Conservation (phyloP, 64 coral and sea anemone species). For the Montipora foliosa region DNA sequence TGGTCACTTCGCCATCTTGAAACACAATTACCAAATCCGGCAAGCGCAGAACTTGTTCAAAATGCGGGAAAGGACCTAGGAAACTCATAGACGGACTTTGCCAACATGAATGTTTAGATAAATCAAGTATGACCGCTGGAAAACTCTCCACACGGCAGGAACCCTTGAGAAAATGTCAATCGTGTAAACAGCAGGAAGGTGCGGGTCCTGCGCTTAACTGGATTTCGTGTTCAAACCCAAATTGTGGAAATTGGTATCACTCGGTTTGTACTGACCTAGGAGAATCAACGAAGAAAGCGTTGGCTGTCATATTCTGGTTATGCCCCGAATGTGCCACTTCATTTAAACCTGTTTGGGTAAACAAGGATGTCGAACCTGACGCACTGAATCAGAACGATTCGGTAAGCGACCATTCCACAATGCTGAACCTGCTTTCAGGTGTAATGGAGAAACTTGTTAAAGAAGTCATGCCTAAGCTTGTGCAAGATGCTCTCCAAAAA, state of each 20-base stretch:
- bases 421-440: not conserved
- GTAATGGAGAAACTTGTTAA: not conserved
- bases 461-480: not conserved
- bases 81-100: slow-evolving; percentile 10
- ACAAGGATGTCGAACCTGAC: not conserved
- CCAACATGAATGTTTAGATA: slow-evolving; percentile 15
- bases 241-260: slow-evolving; percentile 3
- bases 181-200: slow-evolving; percentile 2
- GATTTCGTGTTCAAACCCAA: slow-evolving; percentile 5
- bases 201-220: not conserved
- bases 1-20: not conserved
- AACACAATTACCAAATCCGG: slow-evolving; percentile 1
- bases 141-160: slow-evolving; percentile 3
- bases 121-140: not conserved
- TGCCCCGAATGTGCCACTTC: slow-evolving; percentile 10
- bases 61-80: slow-evolving; percentile 6
- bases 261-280: slow-evolving; percentile 17
- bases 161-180: not conserved
- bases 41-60: slow-evolving; percentile 14
- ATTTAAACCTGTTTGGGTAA: slow-evolving; percentile 14
- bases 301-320: not conserved
- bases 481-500: not conserved
- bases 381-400: not conserved
- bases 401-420: not conserved
- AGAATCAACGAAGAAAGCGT: slow-evolving; percentile 15